Evolutionary conservation across 2,888 invertebrate species (phyloP).

Genomic region (Orthonychiurus folsomi): DNA sequence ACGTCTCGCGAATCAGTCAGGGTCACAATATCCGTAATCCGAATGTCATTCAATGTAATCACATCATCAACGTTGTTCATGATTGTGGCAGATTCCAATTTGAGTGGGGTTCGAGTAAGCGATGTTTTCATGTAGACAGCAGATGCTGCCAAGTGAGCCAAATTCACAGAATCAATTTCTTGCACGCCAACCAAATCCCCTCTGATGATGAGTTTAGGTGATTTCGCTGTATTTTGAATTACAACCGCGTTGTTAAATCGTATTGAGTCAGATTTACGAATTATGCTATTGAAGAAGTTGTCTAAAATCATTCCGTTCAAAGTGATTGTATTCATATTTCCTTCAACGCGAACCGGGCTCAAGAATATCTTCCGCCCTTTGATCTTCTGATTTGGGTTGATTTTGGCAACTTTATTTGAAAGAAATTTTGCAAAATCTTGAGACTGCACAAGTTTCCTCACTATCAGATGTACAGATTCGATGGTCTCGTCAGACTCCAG

Average conservation of each 20-base stretch:
- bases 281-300: neutral
- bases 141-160: slow-evolving; percentile 16
- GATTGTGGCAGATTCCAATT: slow-evolving; percentile 18
- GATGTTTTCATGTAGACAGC: slow-evolving; percentile 18
- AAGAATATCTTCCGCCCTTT: slow-evolving; percentile 12
- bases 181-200: slow-evolving; percentile 7
- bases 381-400: neutral
- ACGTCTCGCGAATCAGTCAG: slow-evolving; percentile 19
- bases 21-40: slow-evolving; percentile 21
- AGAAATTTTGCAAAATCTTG: slow-evolving; percentile 14
- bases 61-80: slow-evolving; percentile 11
- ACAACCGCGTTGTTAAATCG: slow-evolving; percentile 8
- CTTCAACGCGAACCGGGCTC: slow-evolving; percentile 12
- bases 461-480: slow-evolving; percentile 9
- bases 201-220: neutral
- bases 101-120: neutral
- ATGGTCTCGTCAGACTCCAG: slow-evolving; percentile 11
- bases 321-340: slow-evolving; percentile 10
- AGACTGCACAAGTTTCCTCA: slow-evolving; percentile 14
- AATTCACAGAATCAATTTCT: slow-evolving; percentile 15
- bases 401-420: neutral
- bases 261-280: slow-evolving; percentile 4
- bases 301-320: slow-evolving; percentile 17
- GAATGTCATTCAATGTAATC: slow-evolving; percentile 19
- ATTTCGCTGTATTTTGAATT: slow-evolving; percentile 2